Base-by-base conservation (phyloP, 35 echinoderm and acorn worm genomes). In the Lytechinus variegatus region DNA sequence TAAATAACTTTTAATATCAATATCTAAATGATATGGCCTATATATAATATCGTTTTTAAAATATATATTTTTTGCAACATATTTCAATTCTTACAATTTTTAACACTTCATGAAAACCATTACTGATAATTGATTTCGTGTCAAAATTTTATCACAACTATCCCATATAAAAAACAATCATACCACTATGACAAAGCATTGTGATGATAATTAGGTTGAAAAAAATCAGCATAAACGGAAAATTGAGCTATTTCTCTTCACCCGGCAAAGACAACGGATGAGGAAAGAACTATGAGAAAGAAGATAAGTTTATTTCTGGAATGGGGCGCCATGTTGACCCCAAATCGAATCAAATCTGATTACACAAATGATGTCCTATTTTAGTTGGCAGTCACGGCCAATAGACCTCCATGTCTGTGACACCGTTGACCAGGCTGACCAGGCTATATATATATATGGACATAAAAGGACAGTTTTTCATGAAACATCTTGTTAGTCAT, bases 331-430 rank as follows among this genome's bases (percentile, higher is more conserved):
- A 24, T 5, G 21, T 79, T 79, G 66, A 79, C 66, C 66, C 66
- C 66, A n/a, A 79, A 24, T 24, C 14, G 19, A 79, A 79, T 79
- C 66, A 79, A 16, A 19, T 79, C 66, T 79, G 4, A 24, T 79
- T 79, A 79, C 66, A 79, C 66, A 79, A 79, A 79, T 19, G 66
- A 79, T 79, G 66, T 79, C 66, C 66, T 79, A 79, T 79, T 79
- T 79, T 79, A 79, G 66, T 79, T 79, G 21, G 66, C 66, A 79
- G 66, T 79, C 66, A 79, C 21, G 66, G 66, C 66, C 66, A 79
- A 79, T 79, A 79, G 66, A 79, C 4, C 19, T 24, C 66, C 66
- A 79, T 79, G 66, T 79, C 66, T 79, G 66, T 79, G 66, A 79
- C n/a, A 79, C 66, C 66, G 66, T 24, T 79, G 66, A 79, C 66